These are phyloP conservation scores for Drosophila algonquin DNA, from an alignment of 2,888 invertebrate genomes.

Conservation along the genomic window DNA sequence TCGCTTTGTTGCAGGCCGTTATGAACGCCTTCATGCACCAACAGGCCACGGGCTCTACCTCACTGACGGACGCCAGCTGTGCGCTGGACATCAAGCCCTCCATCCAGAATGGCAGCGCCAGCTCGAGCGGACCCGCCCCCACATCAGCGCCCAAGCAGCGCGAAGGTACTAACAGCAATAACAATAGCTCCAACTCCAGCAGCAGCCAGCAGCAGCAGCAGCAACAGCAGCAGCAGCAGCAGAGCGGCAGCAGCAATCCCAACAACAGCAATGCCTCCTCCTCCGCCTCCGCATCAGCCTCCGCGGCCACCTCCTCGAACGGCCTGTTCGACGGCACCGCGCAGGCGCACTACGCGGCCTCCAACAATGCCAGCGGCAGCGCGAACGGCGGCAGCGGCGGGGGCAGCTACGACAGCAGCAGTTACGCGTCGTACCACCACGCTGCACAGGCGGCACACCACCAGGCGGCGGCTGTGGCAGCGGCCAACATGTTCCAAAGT, in stretches of 20 bases:
- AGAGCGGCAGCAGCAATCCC: constrained; percentile 72
- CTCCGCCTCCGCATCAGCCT: constrained; percentile 51
- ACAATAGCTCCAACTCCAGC: constrained; percentile 76
- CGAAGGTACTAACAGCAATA: constrained; percentile 88
- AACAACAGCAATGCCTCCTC: constrained; percentile 75
- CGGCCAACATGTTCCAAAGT: constrained; percentile 83
- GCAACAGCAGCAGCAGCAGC: constrained; percentile 63
- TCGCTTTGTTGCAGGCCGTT: constrained; percentile 86
- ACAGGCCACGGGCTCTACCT: constrained; percentile 86
- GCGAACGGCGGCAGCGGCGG: constrained; percentile 55
- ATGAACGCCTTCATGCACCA: constrained; percentile 95
- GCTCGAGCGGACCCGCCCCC: constrained; percentile 70
- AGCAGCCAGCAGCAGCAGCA: constrained; percentile 69
- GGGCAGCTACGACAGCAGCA: constrained; percentile 73
- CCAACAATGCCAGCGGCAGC: constrained; percentile 54
- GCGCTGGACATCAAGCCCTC: constrained; percentile 87
- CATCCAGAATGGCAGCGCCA: constrained; percentile 82
- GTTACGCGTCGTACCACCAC: constrained; percentile 81
- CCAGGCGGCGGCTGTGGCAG: constrained; percentile 82
- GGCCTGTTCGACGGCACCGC: constrained; percentile 81
- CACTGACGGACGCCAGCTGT: constrained; percentile 85
- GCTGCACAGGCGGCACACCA: constrained; percentile 77
- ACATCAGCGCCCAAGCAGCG: constrained; percentile 88
- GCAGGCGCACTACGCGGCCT: constrained; percentile 69
- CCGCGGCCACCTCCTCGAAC: constrained; percentile 61